These are phyloP conservation scores for Euplagia quadripunctaria DNA, from an alignment of 2,888 invertebrate genomes.

Conservation along the genomic window DNA sequence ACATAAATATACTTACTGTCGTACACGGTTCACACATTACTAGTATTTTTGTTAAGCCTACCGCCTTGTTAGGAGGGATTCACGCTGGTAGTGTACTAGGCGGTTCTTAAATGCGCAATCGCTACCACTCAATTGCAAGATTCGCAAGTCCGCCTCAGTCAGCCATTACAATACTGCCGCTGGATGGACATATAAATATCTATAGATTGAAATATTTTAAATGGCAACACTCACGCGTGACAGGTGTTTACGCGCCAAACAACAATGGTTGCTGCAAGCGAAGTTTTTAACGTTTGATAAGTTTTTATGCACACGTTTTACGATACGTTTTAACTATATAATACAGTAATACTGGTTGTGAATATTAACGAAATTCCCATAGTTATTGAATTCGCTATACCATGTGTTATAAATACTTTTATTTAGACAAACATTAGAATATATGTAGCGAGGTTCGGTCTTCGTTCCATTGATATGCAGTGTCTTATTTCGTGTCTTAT, in stretches of 20 bases:
- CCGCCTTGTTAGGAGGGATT: no score
- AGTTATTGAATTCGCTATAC: constrained; percentile 21
- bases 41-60: no score
- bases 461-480: constrained; percentile 45
- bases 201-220: background rate
- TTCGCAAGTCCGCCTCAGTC: no score
- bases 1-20: no score
- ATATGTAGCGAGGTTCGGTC: constrained; percentile 42
- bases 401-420: constrained; percentile 26
- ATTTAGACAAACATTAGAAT: constrained; percentile 28
- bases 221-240: constrained; percentile 63
- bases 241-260: constrained; percentile 87
- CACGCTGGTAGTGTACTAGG: no score
- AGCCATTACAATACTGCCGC: no score
- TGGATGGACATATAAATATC: background rate
- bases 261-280: constrained; percentile 72
- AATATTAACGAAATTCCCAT: constrained; percentile 18
- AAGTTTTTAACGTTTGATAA: constrained; percentile 68
- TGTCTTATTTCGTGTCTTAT: constrained; percentile 52
- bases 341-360: constrained; percentile 39
- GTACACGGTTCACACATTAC: no score
- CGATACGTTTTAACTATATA: constrained; percentile 42
- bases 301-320: constrained; percentile 60
- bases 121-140: no score
- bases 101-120: no score